These are phyloP conservation scores for Eolophus roseicapilla DNA, from an alignment of 2,113 vertebrate genomes.

Conservation along the genomic window DNA sequence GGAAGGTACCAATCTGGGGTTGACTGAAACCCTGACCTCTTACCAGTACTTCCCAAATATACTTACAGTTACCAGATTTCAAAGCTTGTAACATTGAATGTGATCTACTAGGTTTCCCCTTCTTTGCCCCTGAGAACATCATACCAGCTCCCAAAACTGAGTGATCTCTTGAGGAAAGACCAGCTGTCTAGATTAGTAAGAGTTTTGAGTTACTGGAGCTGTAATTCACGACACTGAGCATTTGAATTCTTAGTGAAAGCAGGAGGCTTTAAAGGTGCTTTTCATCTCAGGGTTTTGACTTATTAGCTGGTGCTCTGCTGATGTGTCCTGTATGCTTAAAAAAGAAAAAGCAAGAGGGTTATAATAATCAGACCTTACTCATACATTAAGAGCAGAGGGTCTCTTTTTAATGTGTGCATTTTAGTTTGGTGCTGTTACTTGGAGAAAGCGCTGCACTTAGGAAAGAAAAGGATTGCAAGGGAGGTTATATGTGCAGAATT, in stretches of 20 bases:
- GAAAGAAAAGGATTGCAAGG: neutral
- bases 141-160: neutral
- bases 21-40: neutral
- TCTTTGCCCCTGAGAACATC: neutral
- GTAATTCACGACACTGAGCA: neutral
- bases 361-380: neutral
- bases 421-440: neutral
- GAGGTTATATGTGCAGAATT: neutral
- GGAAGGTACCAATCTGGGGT: neutral
- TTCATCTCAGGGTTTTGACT: neutral
- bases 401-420: neutral
- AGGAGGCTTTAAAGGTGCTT: neutral
- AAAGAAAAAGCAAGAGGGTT: neutral
- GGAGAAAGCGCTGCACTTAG: neutral
- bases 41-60: neutral
- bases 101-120: neutral
- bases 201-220: neutral
- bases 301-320: neutral
- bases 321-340: neutral
- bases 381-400: neutral
- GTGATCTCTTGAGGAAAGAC: neutral
- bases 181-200: neutral
- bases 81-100: neutral
- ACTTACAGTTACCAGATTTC: neutral
- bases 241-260: neutral